Evolutionary conservation across 2,888 invertebrate genomes (phyloP).

Genomic region (Sarcophaga variegata): DNA sequence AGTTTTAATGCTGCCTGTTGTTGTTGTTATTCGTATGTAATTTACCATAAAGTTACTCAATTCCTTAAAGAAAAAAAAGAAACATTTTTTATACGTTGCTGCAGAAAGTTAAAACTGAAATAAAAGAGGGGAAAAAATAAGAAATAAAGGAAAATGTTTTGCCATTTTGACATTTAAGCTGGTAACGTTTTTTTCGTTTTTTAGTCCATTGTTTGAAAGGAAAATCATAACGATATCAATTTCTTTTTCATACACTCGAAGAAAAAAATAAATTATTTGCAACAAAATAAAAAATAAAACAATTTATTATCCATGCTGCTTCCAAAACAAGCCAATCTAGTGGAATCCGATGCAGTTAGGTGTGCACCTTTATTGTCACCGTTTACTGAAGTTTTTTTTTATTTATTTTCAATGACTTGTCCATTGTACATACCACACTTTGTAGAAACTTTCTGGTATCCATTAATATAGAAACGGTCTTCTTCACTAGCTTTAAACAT

Average conservation of each 20-base stretch:
- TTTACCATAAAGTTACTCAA: constrained; percentile 61
- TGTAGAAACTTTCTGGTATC: too few relatives aligned
- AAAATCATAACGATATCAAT: constrained; percentile 12
- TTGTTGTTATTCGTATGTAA: constrained; percentile 7
- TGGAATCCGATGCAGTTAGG: too few relatives aligned
- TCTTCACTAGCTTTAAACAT: too few relatives aligned
- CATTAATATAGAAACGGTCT: too few relatives aligned
- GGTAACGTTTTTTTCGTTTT: constrained; percentile 24
- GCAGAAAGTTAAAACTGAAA: not conserved
- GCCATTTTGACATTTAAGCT: constrained; percentile 56
- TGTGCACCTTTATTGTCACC: too few relatives aligned
- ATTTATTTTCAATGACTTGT: too few relatives aligned
- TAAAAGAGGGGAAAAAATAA: not conserved
- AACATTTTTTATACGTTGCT: not conserved
- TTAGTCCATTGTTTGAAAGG: not conserved
- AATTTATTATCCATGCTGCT: too few relatives aligned
- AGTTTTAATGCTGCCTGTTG: not conserved
- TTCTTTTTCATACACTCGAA: constrained; percentile 14
- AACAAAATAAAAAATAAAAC: too few relatives aligned
- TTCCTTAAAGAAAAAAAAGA: constrained; percentile 8
- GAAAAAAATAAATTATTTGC: not conserved
- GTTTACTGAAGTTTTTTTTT: too few relatives aligned
- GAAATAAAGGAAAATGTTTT: constrained; percentile 30
- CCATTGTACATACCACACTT: too few relatives aligned
- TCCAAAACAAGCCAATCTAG: too few relatives aligned